Base-by-base conservation (phyloP, 1,140 invertebrate genomes). In the Calosoma granatense region DNA sequence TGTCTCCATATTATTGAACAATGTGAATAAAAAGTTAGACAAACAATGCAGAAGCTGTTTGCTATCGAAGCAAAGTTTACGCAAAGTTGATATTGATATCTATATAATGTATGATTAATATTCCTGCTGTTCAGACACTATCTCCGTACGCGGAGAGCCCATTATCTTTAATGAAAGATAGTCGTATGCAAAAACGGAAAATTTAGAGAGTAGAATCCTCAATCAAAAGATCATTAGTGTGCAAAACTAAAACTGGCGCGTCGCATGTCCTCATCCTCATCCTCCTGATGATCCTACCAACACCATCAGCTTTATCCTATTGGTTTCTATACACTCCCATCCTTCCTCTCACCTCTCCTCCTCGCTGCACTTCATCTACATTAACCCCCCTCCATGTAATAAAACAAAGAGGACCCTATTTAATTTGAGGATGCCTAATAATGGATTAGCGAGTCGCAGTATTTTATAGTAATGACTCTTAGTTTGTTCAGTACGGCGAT, bases 391-490 rank as follows among this genome's bases (percentile, higher is more conserved):
- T n/a, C n/a, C n/a, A n/a, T n/a, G n/a, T n/a, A n/a, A 47, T 47
- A 47, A 47, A 47, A 47, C 41, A 47, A 47, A 47, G 17, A 47
- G 41, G 41, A 47, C 41, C 9, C 41, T 47, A 47, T 47, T 47
- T 47, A 47, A 47, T 47, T 47, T 47, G 41, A 6, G 9, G 41
- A 47, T 17, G n/a, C 41, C 9, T 47, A 47, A 47, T 47, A 47
- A 47, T 47, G 41, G 41, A 47, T 47, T 47, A 47, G 41, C 41
- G 41, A 47, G 3, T 47, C 17, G 41, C 41, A 47, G 41, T 47
- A 47, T 47, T 47, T 47, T 47, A 47, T 47, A 47, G 41, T 47
- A 47, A 47, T 47, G 41, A 9, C 41, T n/a, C 41, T 47, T 47
- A 47, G 41, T 47, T 12, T 47, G 41, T 47, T 47, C 41, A 17